These are phyloP conservation scores for Macrosoma leucophasiata DNA, from an alignment of 2,888 invertebrate genomes.

Conservation along the genomic window DNA sequence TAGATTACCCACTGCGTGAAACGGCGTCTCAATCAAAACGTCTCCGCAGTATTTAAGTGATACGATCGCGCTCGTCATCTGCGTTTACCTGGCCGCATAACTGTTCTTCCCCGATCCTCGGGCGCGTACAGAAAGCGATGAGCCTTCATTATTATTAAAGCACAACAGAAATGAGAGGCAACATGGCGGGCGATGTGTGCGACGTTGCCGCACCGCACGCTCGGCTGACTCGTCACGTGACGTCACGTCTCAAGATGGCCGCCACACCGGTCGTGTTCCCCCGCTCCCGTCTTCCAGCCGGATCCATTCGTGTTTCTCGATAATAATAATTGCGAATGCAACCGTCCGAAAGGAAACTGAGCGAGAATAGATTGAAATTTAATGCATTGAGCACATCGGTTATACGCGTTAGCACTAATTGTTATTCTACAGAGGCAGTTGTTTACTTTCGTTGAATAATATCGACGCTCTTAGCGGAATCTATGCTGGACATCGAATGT, in stretches of 20 bases:
- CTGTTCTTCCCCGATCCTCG: conserved; percentile 63
- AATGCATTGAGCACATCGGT: conserved; percentile 59
- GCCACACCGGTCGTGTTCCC: conserved; percentile 63
- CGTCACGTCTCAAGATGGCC: conserved; percentile 76
- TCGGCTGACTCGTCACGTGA: conserved; percentile 74
- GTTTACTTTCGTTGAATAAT: conserved; percentile 71
- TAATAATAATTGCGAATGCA: conserved; percentile 71
- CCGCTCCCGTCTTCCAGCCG: conserved; percentile 60
- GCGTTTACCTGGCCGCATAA: conserved; percentile 64
- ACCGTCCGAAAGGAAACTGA: conserved; percentile 67
- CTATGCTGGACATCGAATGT: conserved; percentile 40
- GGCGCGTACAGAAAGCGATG: conserved; percentile 62
- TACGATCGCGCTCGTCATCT: conserved; percentile 33
- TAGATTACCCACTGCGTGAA: conserved; percentile 2
- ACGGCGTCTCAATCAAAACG: conserved; percentile 7
- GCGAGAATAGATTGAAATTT: conserved; percentile 71
- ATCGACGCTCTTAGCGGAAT: conserved; percentile 49
- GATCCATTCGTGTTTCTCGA: conserved; percentile 57
- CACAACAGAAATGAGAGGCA: conserved; percentile 59
- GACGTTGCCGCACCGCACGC: conserved; percentile 65
- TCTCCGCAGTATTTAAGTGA: conserved; percentile 13
- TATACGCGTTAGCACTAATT: conserved; percentile 58
- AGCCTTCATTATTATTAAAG: conserved; percentile 61
- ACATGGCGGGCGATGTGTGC: conserved; percentile 49
- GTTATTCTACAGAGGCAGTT: conserved; percentile 65